Evolutionary conservation across 2,797 vertebrate genomes (phyloP).

Genomic region (Pipistrellus nathusii): DNA sequence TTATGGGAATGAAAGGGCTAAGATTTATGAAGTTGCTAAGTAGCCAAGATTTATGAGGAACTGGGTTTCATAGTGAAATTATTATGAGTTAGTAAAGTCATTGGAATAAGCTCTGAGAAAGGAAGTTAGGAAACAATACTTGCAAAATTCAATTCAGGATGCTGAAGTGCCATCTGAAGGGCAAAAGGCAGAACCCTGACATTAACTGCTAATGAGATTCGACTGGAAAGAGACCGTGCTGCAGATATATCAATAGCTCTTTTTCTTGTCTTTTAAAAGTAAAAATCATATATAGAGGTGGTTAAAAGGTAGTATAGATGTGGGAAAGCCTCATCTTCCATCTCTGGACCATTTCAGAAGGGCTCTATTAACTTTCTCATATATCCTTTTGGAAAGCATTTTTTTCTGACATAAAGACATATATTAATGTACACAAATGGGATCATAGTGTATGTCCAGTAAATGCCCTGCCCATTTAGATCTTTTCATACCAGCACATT

Average conservation of each 20-base stretch:
- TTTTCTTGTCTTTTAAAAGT: too few species aligned
- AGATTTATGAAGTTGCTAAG: slow-evolving; percentile 35
- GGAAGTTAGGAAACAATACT: slow-evolving; percentile 71
- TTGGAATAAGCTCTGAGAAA: slow-evolving; percentile 23
- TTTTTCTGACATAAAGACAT: too few species aligned
- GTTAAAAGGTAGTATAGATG: too few species aligned
- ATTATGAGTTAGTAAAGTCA: slow-evolving; percentile 10
- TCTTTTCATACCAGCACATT: too few species aligned
- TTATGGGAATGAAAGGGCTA: not conserved
- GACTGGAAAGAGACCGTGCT: not conserved
- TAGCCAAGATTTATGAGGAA: slow-evolving; percentile 50
- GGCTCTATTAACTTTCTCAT: too few species aligned
- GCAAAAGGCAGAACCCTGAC: not conserved
- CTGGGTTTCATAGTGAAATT: slow-evolving; percentile 34
- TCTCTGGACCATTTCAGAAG: too few species aligned
- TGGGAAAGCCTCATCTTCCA: too few species aligned
- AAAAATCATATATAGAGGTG: too few species aligned
- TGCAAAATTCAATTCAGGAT: slow-evolving; percentile 51
- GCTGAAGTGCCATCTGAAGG: slow-evolving; percentile 42
- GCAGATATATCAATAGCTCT: not conserved
- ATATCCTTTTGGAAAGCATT: too few species aligned
- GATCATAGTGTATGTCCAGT: too few species aligned
- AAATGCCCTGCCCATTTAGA: too few species aligned
- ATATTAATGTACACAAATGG: too few species aligned
- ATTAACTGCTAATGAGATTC: not conserved